These are phyloP conservation scores for Verasper variegatus DNA, from an alignment of 2,113 vertebrate species.

Conservation along the genomic window DNA sequence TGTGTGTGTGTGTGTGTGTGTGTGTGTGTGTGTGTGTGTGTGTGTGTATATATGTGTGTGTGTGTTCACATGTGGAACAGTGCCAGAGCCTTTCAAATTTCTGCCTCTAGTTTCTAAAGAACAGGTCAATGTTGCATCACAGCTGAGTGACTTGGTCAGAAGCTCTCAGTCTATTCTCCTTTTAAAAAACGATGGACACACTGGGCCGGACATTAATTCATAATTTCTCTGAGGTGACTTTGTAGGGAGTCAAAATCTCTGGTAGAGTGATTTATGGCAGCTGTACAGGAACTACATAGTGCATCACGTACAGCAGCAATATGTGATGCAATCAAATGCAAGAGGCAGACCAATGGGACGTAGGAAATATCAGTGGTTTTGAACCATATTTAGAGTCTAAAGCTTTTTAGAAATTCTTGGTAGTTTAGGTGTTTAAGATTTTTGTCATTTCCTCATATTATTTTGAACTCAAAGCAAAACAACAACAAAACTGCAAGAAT, in stretches of 20 bases:
- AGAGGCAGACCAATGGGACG: slow-evolving; percentile 47
- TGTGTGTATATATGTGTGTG: background rate
- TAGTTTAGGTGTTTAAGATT: background rate
- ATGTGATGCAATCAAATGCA: slow-evolving; percentile 71
- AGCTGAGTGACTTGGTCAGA: slow-evolving; percentile 19
- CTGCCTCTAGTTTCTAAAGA: slow-evolving; percentile 31
- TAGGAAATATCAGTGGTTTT: slow-evolving; percentile 27
- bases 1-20: background rate
- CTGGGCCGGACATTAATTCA: slow-evolving; percentile 12
- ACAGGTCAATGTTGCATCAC: slow-evolving; percentile 15
- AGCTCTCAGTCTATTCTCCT: slow-evolving; percentile 3
- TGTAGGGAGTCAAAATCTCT: slow-evolving; percentile 50
- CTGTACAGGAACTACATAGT: slow-evolving; percentile 42
- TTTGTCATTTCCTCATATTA: background rate
- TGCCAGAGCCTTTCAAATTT: slow-evolving; percentile 23
- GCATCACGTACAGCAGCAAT: slow-evolving; percentile 52
- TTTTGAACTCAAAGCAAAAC: no score
- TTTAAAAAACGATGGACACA: slow-evolving; percentile 26
- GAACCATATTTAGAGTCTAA: slow-evolving; percentile 6
- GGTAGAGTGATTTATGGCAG: slow-evolving; percentile 51
- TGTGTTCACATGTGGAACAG: slow-evolving; percentile 16
- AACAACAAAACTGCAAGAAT: no score
- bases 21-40: background rate
- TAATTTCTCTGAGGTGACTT: slow-evolving; percentile 61
- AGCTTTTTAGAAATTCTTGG: slow-evolving; percentile 5